Conservation (phyloP, 2,888 invertebrate genomes). For the Noctua fimbriata region DNA sequence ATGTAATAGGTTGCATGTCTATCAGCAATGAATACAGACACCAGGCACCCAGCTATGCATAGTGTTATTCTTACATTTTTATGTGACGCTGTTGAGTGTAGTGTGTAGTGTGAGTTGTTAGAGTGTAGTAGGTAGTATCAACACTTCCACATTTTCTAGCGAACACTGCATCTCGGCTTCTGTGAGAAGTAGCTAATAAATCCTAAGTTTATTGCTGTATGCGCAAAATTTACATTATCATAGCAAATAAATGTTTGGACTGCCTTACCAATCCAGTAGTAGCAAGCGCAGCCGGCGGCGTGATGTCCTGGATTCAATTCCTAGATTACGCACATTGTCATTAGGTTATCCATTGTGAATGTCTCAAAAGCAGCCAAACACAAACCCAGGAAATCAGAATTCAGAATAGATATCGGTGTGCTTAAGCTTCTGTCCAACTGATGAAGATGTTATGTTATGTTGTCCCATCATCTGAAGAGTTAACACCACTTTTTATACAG, state of each 20-base stretch:
- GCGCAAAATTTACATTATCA: neutral
- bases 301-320: neutral
- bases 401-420: neutral
- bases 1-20: slow-evolving; percentile 24
- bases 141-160: neutral
- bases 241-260: neutral
- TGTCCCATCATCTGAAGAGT: neutral
- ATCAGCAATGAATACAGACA: slow-evolving; percentile 16
- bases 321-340: neutral
- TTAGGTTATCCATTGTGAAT: neutral
- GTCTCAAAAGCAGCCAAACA: neutral
- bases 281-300: neutral
- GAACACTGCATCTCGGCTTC: neutral
- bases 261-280: neutral
- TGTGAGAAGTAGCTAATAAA: neutral
- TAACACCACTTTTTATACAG: neutral
- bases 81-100: no score
- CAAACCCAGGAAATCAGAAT: neutral
- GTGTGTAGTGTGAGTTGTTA: no score
- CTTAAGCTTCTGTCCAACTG: neutral
- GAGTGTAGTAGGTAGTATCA: neutral
- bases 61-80: slow-evolving; percentile 29
- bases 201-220: neutral
- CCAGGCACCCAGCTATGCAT: neutral
- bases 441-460: neutral